Evolutionary conservation across 2,797 vertebrate species (phyloP).

Genomic region (Toxotes lorentzi): DNA sequence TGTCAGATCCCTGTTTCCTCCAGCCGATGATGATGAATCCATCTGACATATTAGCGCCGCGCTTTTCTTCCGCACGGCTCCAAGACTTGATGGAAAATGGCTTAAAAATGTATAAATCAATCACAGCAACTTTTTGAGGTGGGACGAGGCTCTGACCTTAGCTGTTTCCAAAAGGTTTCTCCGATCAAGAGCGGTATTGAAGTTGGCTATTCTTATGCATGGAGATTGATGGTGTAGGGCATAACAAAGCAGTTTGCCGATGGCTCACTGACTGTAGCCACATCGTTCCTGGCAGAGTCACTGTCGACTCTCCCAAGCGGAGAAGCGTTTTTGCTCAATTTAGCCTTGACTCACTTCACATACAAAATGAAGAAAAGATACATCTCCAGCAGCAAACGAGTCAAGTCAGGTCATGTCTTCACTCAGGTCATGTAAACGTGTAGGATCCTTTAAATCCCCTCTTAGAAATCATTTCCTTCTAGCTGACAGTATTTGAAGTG

Average conservation of each 20-base stretch:
- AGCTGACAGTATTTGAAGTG: not conserved
- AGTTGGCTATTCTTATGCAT: slow-evolving; percentile 64
- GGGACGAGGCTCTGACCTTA: slow-evolving; percentile 56
- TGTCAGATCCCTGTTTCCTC: slow-evolving; percentile 54
- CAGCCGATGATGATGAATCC: slow-evolving; percentile 56
- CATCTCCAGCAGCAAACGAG: slow-evolving; percentile 32
- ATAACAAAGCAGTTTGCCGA: slow-evolving; percentile 65
- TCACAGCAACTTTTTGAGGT: slow-evolving; percentile 59
- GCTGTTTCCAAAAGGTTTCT: slow-evolving; percentile 59
- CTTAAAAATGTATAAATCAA: slow-evolving; percentile 61
- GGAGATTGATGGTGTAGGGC: slow-evolving; percentile 67
- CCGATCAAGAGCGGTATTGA: slow-evolving; percentile 66
- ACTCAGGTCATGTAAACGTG: not conserved
- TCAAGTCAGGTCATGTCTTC: slow-evolving; percentile 27
- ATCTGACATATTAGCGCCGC: slow-evolving; percentile 44
- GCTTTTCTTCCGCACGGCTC: slow-evolving; percentile 21
- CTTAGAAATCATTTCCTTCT: not conserved
- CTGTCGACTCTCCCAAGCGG: slow-evolving; percentile 7
- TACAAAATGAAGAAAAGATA: slow-evolving; percentile 40
- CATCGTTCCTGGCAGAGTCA: slow-evolving; percentile 29
- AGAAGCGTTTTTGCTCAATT: slow-evolving; percentile 42
- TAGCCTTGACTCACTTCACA: slow-evolving; percentile 47
- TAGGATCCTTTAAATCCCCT: not conserved
- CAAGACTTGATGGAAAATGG: slow-evolving; percentile 45
- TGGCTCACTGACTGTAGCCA: slow-evolving; percentile 43